A percentile compares a stretch with the other conserved stretches of the same genome.
Evolutionary conservation across 2,888 invertebrate genomes (phyloP).

Genomic region (Microchrysa polita): DNA sequence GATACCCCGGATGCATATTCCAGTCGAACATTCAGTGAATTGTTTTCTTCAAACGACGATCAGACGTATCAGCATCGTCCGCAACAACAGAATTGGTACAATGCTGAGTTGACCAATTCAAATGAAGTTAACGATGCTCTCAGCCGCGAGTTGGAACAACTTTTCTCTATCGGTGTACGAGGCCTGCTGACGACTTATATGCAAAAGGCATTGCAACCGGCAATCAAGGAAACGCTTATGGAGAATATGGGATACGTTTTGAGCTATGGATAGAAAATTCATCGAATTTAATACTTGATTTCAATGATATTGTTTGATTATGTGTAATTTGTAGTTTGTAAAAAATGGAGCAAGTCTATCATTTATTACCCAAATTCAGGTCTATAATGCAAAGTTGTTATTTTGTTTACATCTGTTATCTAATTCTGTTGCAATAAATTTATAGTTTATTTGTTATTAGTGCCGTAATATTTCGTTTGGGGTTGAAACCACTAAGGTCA

Average conservation of each 20-base stretch:
- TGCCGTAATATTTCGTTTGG: too few relatives aligned
- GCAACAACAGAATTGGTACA: constrained; percentile 20
- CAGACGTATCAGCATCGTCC: not conserved
- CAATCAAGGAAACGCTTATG: constrained; percentile 87
- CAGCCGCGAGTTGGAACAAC: constrained; percentile 83
- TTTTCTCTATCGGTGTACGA: constrained; percentile 84
- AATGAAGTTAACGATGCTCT: constrained; percentile 72
- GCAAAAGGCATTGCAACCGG: constrained; percentile 84
- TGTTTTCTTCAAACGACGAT: constrained; percentile 1
- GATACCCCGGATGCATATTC: constrained; percentile 48
- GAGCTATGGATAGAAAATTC: constrained; percentile 80
- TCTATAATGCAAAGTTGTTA: too few relatives aligned
- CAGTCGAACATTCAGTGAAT: constrained; percentile 24
- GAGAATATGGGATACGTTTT: constrained; percentile 87
- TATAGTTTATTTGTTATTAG: too few relatives aligned
- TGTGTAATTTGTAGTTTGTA: too few relatives aligned
- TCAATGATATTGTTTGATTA: too few relatives aligned
- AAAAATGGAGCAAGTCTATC: too few relatives aligned
- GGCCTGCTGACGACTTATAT: constrained; percentile 83
- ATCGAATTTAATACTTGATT: too few relatives aligned
- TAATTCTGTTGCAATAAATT: too few relatives aligned
- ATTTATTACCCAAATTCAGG: too few relatives aligned
- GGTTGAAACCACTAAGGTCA: too few relatives aligned
- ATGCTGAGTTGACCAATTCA: constrained; percentile 53
- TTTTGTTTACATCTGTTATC: too few relatives aligned